Conservation (phyloP, 2,113 vertebrate genomes). For the Cochlearius cochlearius region DNA sequence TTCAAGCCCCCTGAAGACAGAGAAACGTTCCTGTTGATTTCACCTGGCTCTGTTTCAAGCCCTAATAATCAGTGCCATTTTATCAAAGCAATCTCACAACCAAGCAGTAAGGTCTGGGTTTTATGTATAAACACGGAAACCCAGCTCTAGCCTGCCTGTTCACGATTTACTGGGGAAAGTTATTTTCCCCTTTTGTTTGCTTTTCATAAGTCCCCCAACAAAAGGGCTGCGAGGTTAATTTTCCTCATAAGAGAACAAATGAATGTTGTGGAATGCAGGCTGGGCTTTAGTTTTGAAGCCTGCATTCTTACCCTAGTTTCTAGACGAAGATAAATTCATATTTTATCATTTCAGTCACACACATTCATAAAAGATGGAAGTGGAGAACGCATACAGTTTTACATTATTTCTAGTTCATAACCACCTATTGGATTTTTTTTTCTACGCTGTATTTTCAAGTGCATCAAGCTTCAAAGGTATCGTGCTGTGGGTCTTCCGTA, state of each 20-base stretch:
- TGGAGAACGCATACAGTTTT: background rate
- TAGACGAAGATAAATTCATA: background rate
- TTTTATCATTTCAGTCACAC: background rate
- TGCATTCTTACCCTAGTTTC: background rate
- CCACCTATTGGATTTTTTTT: background rate
- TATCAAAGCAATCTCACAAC: slow-evolving; percentile 7
- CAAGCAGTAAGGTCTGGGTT: background rate
- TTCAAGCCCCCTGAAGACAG: background rate
- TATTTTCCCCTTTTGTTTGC: background rate
- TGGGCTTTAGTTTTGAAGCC: background rate
- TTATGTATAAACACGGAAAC: background rate
- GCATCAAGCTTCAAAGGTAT: background rate
- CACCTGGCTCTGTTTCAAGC: background rate
- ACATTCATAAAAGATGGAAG: background rate
- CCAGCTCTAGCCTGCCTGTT: background rate
- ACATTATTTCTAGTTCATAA: background rate
- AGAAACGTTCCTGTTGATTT: background rate
- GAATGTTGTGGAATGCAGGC: background rate
- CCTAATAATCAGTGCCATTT: background rate
- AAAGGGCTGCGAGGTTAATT: background rate
- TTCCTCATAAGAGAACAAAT: background rate
- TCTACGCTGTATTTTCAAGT: background rate
- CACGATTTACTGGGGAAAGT: background rate
- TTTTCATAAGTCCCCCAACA: background rate
- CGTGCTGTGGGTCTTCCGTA: background rate